Conservation (phyloP, 2,113 vertebrate genomes). For the Melanostigma gelatinosum region DNA sequence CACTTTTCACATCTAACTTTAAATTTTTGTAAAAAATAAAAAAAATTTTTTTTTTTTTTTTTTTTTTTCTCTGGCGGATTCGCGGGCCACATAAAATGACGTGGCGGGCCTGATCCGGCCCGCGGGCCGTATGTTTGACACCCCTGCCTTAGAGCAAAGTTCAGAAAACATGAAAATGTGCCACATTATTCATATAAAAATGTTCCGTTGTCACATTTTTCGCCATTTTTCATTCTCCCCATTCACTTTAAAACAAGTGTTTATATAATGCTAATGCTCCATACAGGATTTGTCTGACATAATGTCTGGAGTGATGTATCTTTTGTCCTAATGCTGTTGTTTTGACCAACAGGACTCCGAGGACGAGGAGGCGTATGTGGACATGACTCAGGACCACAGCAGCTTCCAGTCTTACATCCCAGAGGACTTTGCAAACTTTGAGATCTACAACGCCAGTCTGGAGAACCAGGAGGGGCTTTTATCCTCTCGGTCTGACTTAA, state of each 20-base stretch:
- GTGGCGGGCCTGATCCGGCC: too few relatives aligned
- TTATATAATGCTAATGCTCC: not conserved
- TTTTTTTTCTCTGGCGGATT: too few relatives aligned
- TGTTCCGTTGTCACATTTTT: slow-evolving; percentile 46
- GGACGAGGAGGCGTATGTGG: slow-evolving; percentile 86
- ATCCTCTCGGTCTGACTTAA: slow-evolving; percentile 78
- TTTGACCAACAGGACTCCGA: slow-evolving; percentile 89
- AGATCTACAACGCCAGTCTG: slow-evolving; percentile 94
- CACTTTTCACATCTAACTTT: too few relatives aligned
- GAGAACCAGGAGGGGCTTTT: slow-evolving; percentile 87
- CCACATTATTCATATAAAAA: slow-evolving; percentile 12
- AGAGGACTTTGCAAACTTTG: slow-evolving; percentile 97
- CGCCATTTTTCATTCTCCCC: slow-evolving; percentile 33
- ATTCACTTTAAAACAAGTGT: slow-evolving; percentile 4
- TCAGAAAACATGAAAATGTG: not conserved
- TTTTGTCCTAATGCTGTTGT: slow-evolving; percentile 57
- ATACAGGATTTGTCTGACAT: slow-evolving; percentile 23
- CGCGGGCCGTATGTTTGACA: too few relatives aligned
- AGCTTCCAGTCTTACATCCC: slow-evolving; percentile 88
- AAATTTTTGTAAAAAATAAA: too few relatives aligned
- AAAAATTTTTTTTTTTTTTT: too few relatives aligned
- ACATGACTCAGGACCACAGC: slow-evolving; percentile 70
- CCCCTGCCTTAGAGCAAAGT: not conserved
- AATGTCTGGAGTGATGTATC: slow-evolving; percentile 25
- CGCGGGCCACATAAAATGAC: too few relatives aligned